Evolutionary conservation across 1,140 invertebrate species (phyloP), one percentile per base, ranked within the genome.

Genomic region (Saccostrea glomerata): DNA sequence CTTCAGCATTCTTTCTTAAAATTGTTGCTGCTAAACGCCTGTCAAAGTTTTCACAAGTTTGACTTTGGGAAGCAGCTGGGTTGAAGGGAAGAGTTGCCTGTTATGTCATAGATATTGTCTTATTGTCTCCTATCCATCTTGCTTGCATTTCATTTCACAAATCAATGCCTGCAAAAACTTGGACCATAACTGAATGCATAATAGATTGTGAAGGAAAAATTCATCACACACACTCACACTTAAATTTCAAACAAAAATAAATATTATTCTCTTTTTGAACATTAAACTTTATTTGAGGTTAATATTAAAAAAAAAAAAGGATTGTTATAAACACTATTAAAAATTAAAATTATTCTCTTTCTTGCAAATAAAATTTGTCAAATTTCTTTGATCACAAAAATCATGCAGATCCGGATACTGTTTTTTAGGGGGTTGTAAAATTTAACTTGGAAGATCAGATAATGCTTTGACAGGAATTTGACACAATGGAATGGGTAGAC

Each of bases 91-190:
- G 70, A 30, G 20, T 36, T 23, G 70, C 23, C 23, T 15, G 70
- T 77, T 77, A 77, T 25, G 70, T 77, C 70, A 77, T 77, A 77
- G 70, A 77, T 77, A 77, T 30, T 77, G 25, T 77, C 70, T 77
- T 77, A 77, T 77, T 77, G 70, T 25, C 25, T 77, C 70, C 70
- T 77, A 77, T 77, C 30, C 70, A 77, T 77, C 70, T 77, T 77
- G 70, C 70, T 77, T 77, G 70, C 70, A 77, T 77, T 77, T 77
- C 70, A 77, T 77, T 77, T 77, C 70, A 77, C 70, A 77, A 77
- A 77, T 77, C 70, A 77, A 77, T 77, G 70, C 70, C 70, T 77
- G 25, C 70, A 77, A 77, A 77, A 77, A 36, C n/a, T 36, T 73
- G 11, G 70, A 30, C 70, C 70, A 77, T 15, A 77, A 36, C 70